Base-by-base conservation (phyloP, 2,797 vertebrate species). In the Limnodromus scolopaceus region DNA sequence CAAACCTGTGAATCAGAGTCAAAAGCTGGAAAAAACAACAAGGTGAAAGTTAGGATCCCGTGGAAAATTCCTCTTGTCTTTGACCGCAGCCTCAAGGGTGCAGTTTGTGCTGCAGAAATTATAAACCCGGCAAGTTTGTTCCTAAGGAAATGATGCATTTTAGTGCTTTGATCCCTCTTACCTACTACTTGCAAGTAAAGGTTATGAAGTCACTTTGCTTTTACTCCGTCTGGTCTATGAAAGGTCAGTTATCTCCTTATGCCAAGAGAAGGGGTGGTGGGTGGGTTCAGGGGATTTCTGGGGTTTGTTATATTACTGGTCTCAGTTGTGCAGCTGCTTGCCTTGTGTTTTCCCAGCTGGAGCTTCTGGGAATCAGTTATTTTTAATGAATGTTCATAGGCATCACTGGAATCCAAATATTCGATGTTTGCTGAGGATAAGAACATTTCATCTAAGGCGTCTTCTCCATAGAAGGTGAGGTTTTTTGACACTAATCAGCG, bases 1-100 rank as follows among this genome's bases (percentile, higher is more conserved):
- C 92, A 65, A 76, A 57, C 15, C 24, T 77, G 38, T 96, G 89
- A 92, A 82, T 95, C 77, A 43, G 38, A 87, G 66, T 66, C 34
- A 74, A 68, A 94, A 84, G 11, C 74, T 84, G 85, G 79, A 70
- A 91, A 51, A 63, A 84, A 20, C 74, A 84, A 60, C 32, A 57
- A 84, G 80, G 85, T 92, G 57, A 75, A 94, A 92, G 64, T 70
- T 19, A 16, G 64, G 22, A 32, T 94, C 11, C 55, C 74, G 34
- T 39, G 75, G 51, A 91, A 80, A 86, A 72, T 77, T 88, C 45
- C 24, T 49, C 36, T 87, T 77, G 36, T 30, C 58, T 71, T 49
- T 82, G 36, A 43, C 77, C 1, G 0, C 85, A 76, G 63, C 11
- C 64, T 64, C 1, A 10, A 36, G 39, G 3, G 18, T 89, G 74